Base-by-base conservation (phyloP, 2,888 invertebrate species). In the Lycocerus yunnanus region DNA sequence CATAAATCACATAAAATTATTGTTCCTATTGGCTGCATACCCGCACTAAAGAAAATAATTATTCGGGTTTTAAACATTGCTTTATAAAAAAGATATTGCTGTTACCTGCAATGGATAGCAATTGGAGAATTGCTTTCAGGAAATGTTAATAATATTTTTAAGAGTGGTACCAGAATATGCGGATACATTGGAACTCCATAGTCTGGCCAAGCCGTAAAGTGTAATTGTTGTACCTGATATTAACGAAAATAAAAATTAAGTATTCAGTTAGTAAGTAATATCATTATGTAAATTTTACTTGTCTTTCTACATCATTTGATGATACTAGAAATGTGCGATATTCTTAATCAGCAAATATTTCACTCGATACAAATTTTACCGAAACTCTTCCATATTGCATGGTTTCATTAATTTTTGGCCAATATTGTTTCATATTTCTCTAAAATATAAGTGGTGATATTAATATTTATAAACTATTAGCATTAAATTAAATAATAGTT, bases 11-110 rank as follows among this genome's bases (percentile, higher is more conserved):
- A 88, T n/a, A 91, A 85, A 69, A 91, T 88, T 20, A 91, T 87
- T 1, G 90, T 91, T 10, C 91, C 91, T 6, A 91, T 91, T 76
- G 91, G 85, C 1, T 91, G 91, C 15, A 91, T 90, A 3, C 91
- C 91, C 71, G 90, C 91, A 83, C 90, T 90, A 82, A 88, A 89
- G 78, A 60, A 24, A 9, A 24, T n/a, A n/a, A n/a, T 24, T 24
- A 21, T 21, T 24, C 11, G 11, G 24, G 10, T 24, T 10, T 0
- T 24, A 24, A 24, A 24, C 10, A 24, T 11, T 3, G 8, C 3
- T 24, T 24, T 9, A 21, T 9, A 21, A 1, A 20, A 9, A 24
- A 24, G 24, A 24, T 1, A 24, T 11, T 24, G 2, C 8, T 11
- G 11, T 24, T 21, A 76, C 71, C 72, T 70, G 72, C 91, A 91